Conservation (phyloP, 2,113 vertebrate genomes). For the Clarias magur region DNA sequence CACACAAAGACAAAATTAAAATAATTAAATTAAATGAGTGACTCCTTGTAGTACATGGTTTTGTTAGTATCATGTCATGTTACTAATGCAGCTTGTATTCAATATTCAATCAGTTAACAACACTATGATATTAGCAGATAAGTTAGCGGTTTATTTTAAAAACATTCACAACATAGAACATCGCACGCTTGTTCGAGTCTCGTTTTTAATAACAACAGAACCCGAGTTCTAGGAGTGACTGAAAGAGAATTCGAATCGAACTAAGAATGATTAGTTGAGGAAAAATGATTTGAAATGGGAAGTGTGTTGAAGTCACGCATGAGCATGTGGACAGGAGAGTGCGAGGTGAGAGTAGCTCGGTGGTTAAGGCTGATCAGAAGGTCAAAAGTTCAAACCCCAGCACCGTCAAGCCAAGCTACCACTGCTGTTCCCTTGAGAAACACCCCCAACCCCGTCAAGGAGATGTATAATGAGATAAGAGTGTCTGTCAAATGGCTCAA, state of each 20-base stretch:
- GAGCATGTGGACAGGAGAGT: neutral
- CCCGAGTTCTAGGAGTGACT: neutral
- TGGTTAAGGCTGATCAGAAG: no score
- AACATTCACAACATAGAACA: neutral
- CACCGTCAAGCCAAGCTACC: no score
- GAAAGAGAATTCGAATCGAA: neutral
- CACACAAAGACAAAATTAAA: neutral
- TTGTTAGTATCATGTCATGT: neutral
- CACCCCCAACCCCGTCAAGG: no score
- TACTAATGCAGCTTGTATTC: neutral
- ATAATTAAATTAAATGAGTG: rapidly evolving
- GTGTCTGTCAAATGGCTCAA: no score
- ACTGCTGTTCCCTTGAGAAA: no score
- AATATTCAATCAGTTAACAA: neutral
- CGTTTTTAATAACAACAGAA: no score
- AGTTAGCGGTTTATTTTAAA: neutral
- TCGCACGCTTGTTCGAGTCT: no score
- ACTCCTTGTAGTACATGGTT: neutral
- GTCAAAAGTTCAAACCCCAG: no score
- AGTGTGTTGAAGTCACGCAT: neutral
- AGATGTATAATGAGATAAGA: no score
- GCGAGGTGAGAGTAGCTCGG: neutral
- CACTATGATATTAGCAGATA: neutral
- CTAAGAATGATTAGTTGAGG: neutral
- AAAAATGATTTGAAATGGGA: neutral